Evolutionary conservation across 2,797 vertebrate species (phyloP), one percentile per base, ranked within the genome.

Genomic region (Pelobates cultripes): DNA sequence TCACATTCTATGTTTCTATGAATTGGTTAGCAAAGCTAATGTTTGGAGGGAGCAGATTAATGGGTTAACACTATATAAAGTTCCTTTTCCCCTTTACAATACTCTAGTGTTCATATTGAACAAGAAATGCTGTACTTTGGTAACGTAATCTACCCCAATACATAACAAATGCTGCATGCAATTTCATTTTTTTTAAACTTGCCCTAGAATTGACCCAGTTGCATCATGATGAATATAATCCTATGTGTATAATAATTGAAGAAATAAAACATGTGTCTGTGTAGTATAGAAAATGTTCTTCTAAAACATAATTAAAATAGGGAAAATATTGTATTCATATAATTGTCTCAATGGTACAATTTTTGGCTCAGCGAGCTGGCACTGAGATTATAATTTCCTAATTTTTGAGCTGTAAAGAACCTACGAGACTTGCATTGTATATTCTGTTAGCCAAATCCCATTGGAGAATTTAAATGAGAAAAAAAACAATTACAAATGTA

Each of bases 401-500:
- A 75, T 79, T 79, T 79, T 51, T 57, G 75, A 78, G 63, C 53
- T 71, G 72, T 79, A 70, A 84, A 74, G 69, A 72, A 78, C 45
- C 75, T 55, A 7, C 12, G 41, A 79, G 44, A 43, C 55, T 63
- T 69, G 64, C 28, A 63, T 75, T 78, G 63, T 79, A 71, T 78
- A 79, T 75, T 77, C 55, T 70, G 60, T 51, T 79, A 44, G 43
- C n/a, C 40, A 55, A 79, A 70, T 76, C 77, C 78, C 82, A 75
- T 43, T 51, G 67, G 82, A 79, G 77, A 75, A 53, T 79, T 79
- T 71, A 75, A 73, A 71, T 15, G 10, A 63, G 77, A 73, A 61
- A 68, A 84, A 76, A 76, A 84, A 75, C 64, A 79, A 74, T 78
- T 83, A 78, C 70, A 78, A 76, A 73, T 82, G 71, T 77, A 77